A percentile compares a stretch with the other conserved stretches of the same genome.
These are phyloP conservation scores for Patiria miniata DNA, from an alignment of 35 echinoderm and acorn worm species.

Conservation along the genomic window DNA sequence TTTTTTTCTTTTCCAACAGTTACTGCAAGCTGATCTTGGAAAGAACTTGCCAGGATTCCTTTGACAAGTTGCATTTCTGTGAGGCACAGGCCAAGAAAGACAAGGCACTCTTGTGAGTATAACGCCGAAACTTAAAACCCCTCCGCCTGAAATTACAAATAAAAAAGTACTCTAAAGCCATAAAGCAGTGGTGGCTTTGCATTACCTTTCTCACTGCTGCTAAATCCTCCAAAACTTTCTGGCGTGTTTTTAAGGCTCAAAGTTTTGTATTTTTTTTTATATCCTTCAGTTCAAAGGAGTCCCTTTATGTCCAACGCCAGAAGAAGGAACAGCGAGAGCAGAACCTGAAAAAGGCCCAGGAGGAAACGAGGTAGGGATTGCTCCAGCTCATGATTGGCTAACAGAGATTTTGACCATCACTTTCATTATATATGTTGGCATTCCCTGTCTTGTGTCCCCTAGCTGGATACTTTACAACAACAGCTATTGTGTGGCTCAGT, in stretches of 20 bases:
- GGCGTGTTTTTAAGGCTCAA: no score
- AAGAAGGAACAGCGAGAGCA: slow-evolving; percentile 96
- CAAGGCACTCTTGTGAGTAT: slow-evolving; percentile 94
- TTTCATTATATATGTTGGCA: no score
- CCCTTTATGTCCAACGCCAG: slow-evolving; percentile 83
- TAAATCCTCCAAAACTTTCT: no score
- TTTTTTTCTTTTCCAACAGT: slow-evolving; percentile 28
- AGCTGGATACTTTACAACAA: no score
- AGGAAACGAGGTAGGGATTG: slow-evolving; percentile 75
- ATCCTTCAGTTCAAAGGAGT: slow-evolving; percentile 84
- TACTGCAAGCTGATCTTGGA: slow-evolving; percentile 93
- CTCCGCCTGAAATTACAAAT: no score
- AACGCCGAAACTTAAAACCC: neutral
- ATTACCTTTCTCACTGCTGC: no score
- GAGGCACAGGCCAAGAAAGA: slow-evolving; percentile 90
- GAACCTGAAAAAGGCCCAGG: slow-evolving; percentile 78
- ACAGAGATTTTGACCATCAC: no score
- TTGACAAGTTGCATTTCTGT: slow-evolving; percentile 81
- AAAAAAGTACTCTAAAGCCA: no score
- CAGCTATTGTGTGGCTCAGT: no score
- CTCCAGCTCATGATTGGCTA: neutral
- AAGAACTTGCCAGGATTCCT: slow-evolving; percentile 83
- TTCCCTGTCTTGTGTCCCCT: no score
- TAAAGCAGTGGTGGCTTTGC: no score
- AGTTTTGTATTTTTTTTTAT: no score